Conservation (phyloP, 2,888 invertebrate genomes). For the Meteorus colon region DNA sequence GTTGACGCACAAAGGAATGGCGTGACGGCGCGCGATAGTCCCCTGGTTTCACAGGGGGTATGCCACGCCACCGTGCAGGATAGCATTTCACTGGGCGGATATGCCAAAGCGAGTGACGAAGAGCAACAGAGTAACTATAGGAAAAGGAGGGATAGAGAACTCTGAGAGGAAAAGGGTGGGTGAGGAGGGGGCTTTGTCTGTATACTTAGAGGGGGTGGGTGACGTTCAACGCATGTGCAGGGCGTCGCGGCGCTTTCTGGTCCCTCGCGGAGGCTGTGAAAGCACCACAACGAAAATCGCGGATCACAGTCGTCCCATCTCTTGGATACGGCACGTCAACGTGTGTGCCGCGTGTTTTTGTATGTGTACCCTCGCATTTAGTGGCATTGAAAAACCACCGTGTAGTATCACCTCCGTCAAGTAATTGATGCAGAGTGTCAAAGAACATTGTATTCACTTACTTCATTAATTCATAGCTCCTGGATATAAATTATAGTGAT, state of each 20-base stretch:
- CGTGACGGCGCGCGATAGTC: slow-evolving; percentile 65
- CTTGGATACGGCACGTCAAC: slow-evolving; percentile 65
- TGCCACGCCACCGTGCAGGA: slow-evolving; percentile 43
- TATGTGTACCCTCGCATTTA: slow-evolving; percentile 27
- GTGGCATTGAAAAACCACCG: slow-evolving; percentile 26
- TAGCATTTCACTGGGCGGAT: slow-evolving; percentile 48
- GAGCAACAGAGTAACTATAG: slow-evolving; percentile 32
- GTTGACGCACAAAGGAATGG: slow-evolving; percentile 68
- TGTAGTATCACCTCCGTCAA: neutral
- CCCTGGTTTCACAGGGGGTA: slow-evolving; percentile 55
- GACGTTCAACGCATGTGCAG: slow-evolving; percentile 73
- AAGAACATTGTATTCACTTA: no score
- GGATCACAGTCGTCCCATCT: slow-evolving; percentile 72
- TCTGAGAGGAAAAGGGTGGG: slow-evolving; percentile 48
- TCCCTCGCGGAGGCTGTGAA: slow-evolving; percentile 70
- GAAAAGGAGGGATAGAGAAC: slow-evolving; percentile 41
- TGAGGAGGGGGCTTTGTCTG: slow-evolving; percentile 43
- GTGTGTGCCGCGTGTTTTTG: slow-evolving; percentile 44
- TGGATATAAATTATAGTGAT: slow-evolving; percentile 3
- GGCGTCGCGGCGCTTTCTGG: slow-evolving; percentile 71
- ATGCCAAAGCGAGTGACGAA: slow-evolving; percentile 42
- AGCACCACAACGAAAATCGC: slow-evolving; percentile 70
- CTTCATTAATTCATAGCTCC: no score
- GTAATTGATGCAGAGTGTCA: no score
- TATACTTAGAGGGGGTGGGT: slow-evolving; percentile 49